A percentile compares a stretch with the other conserved stretches of the same genome.
Evolutionary conservation across 2,888 invertebrate species (phyloP).

Genomic region (Agrotis ipsilon): DNA sequence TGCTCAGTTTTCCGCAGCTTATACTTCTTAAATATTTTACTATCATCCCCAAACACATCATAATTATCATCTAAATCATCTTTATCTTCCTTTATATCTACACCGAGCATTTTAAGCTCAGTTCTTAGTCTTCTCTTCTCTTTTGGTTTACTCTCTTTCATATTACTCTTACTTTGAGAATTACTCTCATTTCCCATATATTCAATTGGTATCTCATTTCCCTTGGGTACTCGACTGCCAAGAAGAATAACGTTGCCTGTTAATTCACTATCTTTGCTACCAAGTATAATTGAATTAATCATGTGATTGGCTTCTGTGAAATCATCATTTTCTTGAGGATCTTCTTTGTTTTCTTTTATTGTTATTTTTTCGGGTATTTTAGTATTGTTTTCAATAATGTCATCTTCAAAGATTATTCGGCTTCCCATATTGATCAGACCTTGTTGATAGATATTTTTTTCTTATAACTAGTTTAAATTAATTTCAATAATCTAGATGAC

Average conservation of each 20-base stretch:
- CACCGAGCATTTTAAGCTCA: conserved; percentile 20
- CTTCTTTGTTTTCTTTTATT: not conserved
- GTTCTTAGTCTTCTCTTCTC: conserved; percentile 25
- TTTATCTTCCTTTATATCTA: not conserved
- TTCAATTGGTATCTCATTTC: not conserved
- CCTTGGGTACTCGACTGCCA: not conserved
- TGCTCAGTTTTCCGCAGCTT: conserved; percentile 28
- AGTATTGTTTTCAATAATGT: not conserved
- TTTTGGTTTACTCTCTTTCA: not conserved
- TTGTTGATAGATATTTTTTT: not conserved
- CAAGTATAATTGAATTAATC: not conserved
- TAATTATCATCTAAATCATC: not conserved
- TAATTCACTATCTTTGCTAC: not conserved
- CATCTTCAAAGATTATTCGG: conserved; percentile 35
- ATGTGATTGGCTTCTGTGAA: not conserved
- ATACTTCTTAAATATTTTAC: conserved; percentile 34
- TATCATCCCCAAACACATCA: conserved; percentile 32
- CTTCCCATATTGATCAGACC: conserved; percentile 15
- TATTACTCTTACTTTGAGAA: not conserved
- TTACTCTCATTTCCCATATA: not conserved
- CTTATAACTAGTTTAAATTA: too few species aligned
- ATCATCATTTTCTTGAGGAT: not conserved
- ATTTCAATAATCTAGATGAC: too few species aligned
- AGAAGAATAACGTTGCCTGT: conserved; percentile 3
- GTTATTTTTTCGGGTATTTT: not conserved